Percentiles rank a stretch among this genome's conserved stretches.
phyloP scores from a whole-genome alignment of 2,797 vertebrate genomes.

The Cossypha dichroa region DNA sequence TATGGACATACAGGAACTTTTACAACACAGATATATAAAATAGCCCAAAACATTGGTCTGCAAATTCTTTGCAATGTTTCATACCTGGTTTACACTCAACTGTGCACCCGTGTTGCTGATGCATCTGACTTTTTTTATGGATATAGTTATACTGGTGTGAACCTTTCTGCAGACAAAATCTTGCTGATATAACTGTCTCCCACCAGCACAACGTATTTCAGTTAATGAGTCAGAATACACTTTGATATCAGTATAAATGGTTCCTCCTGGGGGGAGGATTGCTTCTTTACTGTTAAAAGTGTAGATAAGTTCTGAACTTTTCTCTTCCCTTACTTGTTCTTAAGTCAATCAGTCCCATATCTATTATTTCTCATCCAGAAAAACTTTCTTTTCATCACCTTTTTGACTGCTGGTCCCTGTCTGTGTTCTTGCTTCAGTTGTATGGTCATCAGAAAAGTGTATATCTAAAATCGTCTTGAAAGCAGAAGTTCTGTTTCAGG shows the following conservation, averaged over 20 bases:
- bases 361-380: conserved; percentile 4
- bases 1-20: background rate
- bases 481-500: conserved; percentile 6
- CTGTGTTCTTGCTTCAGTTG: background rate
- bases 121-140: background rate
- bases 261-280: conserved; percentile 16
- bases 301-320: conserved; percentile 35
- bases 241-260: conserved; percentile 45
- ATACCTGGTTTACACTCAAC: background rate
- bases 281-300: conserved; percentile 15
- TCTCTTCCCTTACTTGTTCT: background rate
- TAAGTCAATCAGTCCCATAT: background rate
- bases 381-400: background rate
- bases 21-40: background rate
- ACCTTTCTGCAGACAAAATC: conserved; percentile 32
- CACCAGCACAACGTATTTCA: conserved; percentile 39
- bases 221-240: conserved; percentile 60
- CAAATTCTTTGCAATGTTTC: background rate
- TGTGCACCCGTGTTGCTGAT: fast-evolving
- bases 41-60: background rate
- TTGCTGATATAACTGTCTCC: conserved; percentile 41
- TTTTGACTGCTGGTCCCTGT: background rate
- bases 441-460: background rate
- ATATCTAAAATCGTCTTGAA: conserved; percentile 12
- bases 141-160: background rate